Percentiles rank a stretch among this genome's conserved stretches.
Conservation (phyloP, 2,888 invertebrate species). For the Agrotis ipsilon region DNA sequence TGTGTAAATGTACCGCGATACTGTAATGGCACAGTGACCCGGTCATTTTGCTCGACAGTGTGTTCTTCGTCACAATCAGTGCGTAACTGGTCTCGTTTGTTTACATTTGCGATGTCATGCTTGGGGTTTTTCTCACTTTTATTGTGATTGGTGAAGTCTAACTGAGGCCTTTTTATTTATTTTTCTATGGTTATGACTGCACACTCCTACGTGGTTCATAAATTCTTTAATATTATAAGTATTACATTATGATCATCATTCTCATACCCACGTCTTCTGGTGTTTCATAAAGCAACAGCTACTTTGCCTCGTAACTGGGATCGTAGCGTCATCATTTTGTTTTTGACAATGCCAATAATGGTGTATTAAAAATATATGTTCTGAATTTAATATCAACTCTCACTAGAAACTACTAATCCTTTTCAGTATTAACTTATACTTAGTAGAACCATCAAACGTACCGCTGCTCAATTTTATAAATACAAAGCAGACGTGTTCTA, state of each 20-base stretch:
- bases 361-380: background rate
- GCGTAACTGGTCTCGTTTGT: constrained; percentile 34
- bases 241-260: background rate
- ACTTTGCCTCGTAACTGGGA: too few relatives aligned
- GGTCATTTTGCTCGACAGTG: constrained; percentile 52
- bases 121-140: constrained; percentile 10
- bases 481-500: constrained; percentile 20
- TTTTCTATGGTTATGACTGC: background rate
- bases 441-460: background rate
- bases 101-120: constrained; percentile 29
- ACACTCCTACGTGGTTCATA: background rate
- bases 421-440: background rate
- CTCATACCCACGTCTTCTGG: too few relatives aligned
- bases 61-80: constrained; percentile 50
- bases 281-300: too few relatives aligned
- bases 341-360: too few relatives aligned
- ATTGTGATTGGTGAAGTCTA: background rate
- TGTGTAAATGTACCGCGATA: constrained; percentile 71
- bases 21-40: constrained; percentile 71
- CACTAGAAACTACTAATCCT: background rate
- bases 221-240: background rate
- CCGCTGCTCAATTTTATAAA: constrained; percentile 12
- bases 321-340: too few relatives aligned
- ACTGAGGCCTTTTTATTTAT: constrained; percentile 9
- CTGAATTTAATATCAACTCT: too few relatives aligned